phyloP scores from a whole-genome alignment of 2,113 vertebrate species.

The Myiopsitta monachus region DNA sequence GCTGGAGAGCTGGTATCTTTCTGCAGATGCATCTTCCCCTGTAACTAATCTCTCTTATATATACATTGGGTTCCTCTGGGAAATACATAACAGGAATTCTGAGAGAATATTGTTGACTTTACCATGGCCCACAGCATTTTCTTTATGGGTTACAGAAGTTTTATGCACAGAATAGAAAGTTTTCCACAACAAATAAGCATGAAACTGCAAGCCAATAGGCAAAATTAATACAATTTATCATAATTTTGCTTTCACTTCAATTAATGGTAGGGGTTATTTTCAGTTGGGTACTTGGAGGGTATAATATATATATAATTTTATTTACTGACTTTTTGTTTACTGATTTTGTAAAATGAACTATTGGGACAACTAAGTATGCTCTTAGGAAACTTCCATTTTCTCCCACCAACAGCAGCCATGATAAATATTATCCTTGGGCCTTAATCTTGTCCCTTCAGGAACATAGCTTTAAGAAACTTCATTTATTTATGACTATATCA shows the following conservation, averaged over 20 bases:
- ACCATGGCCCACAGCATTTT: not conserved
- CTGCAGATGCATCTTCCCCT: not conserved
- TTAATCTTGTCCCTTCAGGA: not conserved
- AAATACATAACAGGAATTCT: not conserved
- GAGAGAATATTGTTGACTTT: not conserved
- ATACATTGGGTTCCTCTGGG: not conserved
- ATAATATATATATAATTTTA: not conserved
- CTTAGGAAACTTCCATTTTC: not conserved
- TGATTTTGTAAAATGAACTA: not conserved
- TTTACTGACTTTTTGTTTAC: not conserved
- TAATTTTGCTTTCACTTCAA: not conserved
- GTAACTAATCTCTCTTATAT: not conserved
- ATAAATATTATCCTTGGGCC: not conserved
- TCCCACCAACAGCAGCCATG: not conserved
- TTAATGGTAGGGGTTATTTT: not conserved
- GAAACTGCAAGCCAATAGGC: not conserved
- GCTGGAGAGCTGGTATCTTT: not conserved
- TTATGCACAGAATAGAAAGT: not conserved
- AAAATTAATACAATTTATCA: not conserved
- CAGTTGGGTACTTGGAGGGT: not conserved
- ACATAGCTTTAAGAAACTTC: not conserved
- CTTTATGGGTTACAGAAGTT: not conserved
- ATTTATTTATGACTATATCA: not conserved
- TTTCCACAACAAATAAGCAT: not conserved
- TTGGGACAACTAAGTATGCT: not conserved